phyloP scores from a whole-genome alignment of 1,140 invertebrate species.

The Drosophila gunungcola region DNA sequence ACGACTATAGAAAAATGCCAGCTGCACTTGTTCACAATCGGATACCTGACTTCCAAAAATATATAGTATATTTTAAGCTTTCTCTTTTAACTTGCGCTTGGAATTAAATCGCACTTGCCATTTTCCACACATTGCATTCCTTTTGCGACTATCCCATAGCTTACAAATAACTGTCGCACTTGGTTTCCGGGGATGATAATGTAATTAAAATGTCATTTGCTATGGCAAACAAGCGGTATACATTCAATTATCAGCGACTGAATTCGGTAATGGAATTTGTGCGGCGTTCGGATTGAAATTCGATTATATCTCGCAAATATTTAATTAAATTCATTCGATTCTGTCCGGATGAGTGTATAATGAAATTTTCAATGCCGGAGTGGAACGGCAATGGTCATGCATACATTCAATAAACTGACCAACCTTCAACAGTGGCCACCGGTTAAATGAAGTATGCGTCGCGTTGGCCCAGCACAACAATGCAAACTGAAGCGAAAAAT shows the following conservation, averaged over 20 bases:
- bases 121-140: constrained; percentile 49
- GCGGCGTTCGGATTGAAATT: constrained; percentile 52
- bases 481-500: constrained; percentile 42
- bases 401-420: constrained; percentile 32
- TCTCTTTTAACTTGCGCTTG: not conserved
- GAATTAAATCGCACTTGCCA: constrained; percentile 39
- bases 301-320: constrained; percentile 53
- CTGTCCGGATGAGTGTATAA: constrained; percentile 23
- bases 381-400: constrained; percentile 6
- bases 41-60: constrained; percentile 10
- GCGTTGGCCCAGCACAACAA: constrained; percentile 23
- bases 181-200: constrained; percentile 42
- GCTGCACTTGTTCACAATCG: constrained; percentile 33
- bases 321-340: constrained; percentile 46
- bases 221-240: constrained; percentile 44
- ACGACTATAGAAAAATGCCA: constrained; percentile 28
- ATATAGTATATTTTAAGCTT: constrained; percentile 15
- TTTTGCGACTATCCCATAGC: constrained; percentile 5
- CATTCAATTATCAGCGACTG: constrained; percentile 52
- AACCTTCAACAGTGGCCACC: constrained; percentile 22
- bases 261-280: constrained; percentile 52
- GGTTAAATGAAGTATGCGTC: constrained; percentile 48
- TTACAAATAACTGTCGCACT: constrained; percentile 30
- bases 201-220: constrained; percentile 58
- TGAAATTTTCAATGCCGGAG: constrained; percentile 28